These are phyloP conservation scores for Labia minor DNA, from an alignment of 2,888 invertebrate species.

Conservation along the genomic window DNA sequence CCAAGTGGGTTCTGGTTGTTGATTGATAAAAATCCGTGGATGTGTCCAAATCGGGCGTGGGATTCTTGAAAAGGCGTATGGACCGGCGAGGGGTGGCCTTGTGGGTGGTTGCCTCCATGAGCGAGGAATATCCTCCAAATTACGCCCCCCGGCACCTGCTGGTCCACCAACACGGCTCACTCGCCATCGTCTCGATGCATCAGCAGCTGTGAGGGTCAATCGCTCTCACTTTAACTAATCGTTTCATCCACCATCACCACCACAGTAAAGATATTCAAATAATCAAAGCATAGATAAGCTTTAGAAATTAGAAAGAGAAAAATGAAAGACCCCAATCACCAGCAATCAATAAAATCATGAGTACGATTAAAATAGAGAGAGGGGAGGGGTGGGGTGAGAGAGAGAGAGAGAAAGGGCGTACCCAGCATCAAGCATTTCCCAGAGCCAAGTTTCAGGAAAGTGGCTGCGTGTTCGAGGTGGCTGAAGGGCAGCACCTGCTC, in stretches of 20 bases:
- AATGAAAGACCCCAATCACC: too few relatives aligned
- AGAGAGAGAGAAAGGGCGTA: constrained; percentile 32
- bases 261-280: neutral
- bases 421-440: constrained; percentile 49
- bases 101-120: constrained; percentile 33
- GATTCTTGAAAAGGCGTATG: constrained; percentile 80
- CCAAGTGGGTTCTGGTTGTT: constrained; percentile 66
- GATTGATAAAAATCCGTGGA: constrained; percentile 67
- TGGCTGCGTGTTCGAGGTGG: constrained; percentile 39
- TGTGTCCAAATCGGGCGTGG: constrained; percentile 68
- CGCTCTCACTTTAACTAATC: neutral
- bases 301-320: too few relatives aligned
- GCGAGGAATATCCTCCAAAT: neutral
- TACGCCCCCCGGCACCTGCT: neutral
- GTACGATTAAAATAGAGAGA: neutral
- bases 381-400: too few relatives aligned
- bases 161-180: neutral
- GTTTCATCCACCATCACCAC: neutral
- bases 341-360: neutral
- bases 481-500: constrained; percentile 8
- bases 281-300: neutral
- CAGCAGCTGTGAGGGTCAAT: neutral
- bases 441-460: constrained; percentile 65
- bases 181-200: neutral
- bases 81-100: constrained; percentile 72